Percentiles rank a stretch among this genome's conserved stretches.
Evolutionary conservation across 1,140 invertebrate species (phyloP).

Genomic region (Glomeris maerens): DNA sequence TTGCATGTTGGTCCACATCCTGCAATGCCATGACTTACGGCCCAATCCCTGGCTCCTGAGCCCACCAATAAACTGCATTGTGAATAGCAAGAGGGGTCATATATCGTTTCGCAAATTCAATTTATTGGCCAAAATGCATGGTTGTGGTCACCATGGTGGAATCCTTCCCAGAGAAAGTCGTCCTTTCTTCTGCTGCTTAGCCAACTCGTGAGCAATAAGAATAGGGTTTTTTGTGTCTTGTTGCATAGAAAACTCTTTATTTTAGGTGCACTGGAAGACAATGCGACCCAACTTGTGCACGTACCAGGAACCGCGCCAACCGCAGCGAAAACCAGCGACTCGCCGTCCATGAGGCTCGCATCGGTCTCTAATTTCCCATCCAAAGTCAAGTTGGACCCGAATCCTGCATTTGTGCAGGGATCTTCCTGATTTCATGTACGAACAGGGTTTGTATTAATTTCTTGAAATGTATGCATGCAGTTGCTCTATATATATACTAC

Average conservation of each 20-base stretch:
- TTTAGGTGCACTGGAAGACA: slow-evolving; percentile 1
- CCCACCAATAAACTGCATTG: slow-evolving; percentile 59
- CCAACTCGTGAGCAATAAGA: slow-evolving; percentile 27
- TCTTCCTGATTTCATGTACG: too few relatives aligned
- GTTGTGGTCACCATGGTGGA: slow-evolving; percentile 28
- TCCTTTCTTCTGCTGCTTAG: slow-evolving; percentile 27
- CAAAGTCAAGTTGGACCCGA: slow-evolving; percentile 76
- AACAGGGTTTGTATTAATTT: too few relatives aligned
- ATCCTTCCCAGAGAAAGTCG: slow-evolving; percentile 29
- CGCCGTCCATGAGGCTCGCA: slow-evolving; percentile 37
- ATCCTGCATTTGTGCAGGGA: slow-evolving; percentile 78
- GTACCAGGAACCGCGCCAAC: slow-evolving; percentile 28
- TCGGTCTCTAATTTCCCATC: slow-evolving; percentile 48
- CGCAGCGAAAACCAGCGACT: slow-evolving; percentile 32
- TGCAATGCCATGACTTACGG: slow-evolving; percentile 51
- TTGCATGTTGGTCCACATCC: too few relatives aligned
- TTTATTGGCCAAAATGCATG: background rate
- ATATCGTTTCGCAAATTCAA: slow-evolving; percentile 3
- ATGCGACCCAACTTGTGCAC: background rate
- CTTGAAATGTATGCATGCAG: background rate
- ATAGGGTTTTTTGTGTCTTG: slow-evolving; percentile 34
- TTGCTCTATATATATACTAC: slow-evolving; percentile 26
- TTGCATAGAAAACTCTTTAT: background rate
- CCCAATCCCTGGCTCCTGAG: slow-evolving; percentile 60
- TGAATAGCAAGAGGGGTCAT: slow-evolving; percentile 7